Conservation (phyloP, 2,113 vertebrate species). For the Hypomesus transpacificus region DNA sequence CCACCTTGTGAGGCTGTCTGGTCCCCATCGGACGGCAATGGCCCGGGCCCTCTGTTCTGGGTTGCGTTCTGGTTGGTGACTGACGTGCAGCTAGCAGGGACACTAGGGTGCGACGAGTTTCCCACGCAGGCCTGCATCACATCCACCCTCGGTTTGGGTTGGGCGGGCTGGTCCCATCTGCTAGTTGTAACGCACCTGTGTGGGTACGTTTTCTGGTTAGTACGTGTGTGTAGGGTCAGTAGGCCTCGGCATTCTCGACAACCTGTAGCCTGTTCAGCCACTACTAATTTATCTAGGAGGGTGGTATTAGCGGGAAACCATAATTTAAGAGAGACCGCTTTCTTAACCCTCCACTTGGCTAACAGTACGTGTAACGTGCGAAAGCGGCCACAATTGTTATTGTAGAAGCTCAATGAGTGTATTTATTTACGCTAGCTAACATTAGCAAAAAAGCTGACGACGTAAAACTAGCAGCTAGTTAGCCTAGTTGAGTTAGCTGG, state of each 20-base stretch:
- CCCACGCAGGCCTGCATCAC: conserved; percentile 45
- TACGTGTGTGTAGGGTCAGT: conserved; percentile 75
- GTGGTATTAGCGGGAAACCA: conserved; percentile 71
- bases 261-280: conserved; percentile 70
- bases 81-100: conserved; percentile 17
- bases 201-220: not conserved
- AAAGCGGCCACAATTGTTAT: no score
- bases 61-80: conserved; percentile 20
- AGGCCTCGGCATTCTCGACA: conserved; percentile 57
- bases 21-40: not conserved
- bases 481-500: no score
- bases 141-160: conserved; percentile 54
- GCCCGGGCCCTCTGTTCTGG: not conserved
- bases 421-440: no score
- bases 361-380: no score
- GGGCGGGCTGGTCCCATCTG: conserved; percentile 72
- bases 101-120: conserved; percentile 35
- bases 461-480: no score
- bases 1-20: conserved; percentile 67
- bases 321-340: conserved; percentile 68
- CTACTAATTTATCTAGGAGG: conserved; percentile 77
- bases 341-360: conserved; percentile 75
- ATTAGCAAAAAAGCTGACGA: no score
- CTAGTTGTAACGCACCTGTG: conserved; percentile 66
- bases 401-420: no score